phyloP scores from a whole-genome alignment of 2,888 invertebrate species.

The Emmelina monodactyla region DNA sequence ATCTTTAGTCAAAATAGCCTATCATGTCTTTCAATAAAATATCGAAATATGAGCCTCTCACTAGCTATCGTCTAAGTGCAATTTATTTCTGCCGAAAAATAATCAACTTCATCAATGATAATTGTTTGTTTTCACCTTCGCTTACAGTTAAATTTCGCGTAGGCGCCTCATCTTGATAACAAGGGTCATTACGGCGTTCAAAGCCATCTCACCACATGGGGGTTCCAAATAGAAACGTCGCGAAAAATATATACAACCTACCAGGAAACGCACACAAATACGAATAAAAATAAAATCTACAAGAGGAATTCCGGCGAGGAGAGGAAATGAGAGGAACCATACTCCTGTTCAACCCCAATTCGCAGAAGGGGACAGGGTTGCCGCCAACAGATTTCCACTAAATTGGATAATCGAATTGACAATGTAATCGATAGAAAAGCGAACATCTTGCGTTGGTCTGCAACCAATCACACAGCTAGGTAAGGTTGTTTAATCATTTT shows the following conservation, averaged over 20 bases:
- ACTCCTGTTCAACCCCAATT: conserved; percentile 35
- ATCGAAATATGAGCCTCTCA: no score
- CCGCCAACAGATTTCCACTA: conserved; percentile 6
- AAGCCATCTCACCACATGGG: background rate
- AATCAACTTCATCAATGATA: no score
- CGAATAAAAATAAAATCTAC: conserved; percentile 56
- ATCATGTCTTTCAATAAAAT: no score
- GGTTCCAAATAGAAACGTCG: conserved; percentile 34
- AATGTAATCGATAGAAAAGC: background rate
- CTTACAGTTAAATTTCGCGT: no score
- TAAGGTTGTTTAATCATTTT: no score
- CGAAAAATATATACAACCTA: conserved; percentile 46
- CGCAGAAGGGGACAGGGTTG: conserved; percentile 23
- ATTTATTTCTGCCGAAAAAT: no score
- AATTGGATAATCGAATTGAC: conserved; percentile 1
- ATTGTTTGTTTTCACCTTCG: no score
- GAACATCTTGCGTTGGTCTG: no score
- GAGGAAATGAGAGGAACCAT: conserved; percentile 56
- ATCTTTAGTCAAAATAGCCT: no score
- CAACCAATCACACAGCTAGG: no score
- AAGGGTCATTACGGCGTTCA: background rate
- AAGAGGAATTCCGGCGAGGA: conserved; percentile 35
- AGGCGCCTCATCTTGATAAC: background rate
- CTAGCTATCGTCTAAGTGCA: no score
- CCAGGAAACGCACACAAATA: conserved; percentile 62